These are phyloP conservation scores for Scophthalmus maximus DNA, from an alignment of 2,113 vertebrate species.

Conservation along the genomic window DNA sequence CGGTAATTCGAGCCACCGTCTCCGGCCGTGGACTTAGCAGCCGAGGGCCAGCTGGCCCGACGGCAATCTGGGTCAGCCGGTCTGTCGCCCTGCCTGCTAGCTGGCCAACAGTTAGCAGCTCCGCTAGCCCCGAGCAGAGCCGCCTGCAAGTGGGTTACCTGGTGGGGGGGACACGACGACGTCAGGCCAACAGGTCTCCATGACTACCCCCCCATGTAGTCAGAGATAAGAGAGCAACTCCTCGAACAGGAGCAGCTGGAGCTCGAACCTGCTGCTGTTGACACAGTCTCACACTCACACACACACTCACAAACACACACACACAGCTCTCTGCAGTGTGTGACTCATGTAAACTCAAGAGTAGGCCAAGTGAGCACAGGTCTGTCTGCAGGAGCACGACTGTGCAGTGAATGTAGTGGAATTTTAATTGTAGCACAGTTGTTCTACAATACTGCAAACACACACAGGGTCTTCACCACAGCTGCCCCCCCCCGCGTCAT, in stretches of 20 bases:
- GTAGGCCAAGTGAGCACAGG: conserved; percentile 4
- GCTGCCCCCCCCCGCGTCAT: not conserved
- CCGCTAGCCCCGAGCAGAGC: conserved; percentile 43
- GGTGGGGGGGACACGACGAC: conserved; percentile 1
- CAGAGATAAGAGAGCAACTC: not conserved
- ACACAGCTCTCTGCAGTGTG: not conserved
- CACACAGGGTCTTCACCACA: not conserved
- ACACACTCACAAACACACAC: not conserved
- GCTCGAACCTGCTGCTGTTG: not conserved
- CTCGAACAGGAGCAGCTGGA: not conserved
- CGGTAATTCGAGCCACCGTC: conserved; percentile 53
- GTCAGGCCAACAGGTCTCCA: not conserved
- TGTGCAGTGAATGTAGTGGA: not conserved
- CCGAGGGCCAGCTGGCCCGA: conserved; percentile 70
- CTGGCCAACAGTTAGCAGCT: conserved; percentile 62
- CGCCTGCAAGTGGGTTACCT: not conserved
- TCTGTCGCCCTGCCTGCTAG: conserved; percentile 55
- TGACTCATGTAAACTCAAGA: conserved; percentile 8
- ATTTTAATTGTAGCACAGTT: not conserved
- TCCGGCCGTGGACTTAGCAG: conserved; percentile 57
- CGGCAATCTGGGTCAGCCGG: conserved; percentile 66
- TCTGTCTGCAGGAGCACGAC: not conserved
- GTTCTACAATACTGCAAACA: not conserved
- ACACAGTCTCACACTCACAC: not conserved
- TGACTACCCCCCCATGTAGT: too few relatives aligned